Percentiles rank a stretch among this genome's conserved stretches.
Conservation (phyloP, 2,797 vertebrate genomes). For the Hippocampus kuda region DNA sequence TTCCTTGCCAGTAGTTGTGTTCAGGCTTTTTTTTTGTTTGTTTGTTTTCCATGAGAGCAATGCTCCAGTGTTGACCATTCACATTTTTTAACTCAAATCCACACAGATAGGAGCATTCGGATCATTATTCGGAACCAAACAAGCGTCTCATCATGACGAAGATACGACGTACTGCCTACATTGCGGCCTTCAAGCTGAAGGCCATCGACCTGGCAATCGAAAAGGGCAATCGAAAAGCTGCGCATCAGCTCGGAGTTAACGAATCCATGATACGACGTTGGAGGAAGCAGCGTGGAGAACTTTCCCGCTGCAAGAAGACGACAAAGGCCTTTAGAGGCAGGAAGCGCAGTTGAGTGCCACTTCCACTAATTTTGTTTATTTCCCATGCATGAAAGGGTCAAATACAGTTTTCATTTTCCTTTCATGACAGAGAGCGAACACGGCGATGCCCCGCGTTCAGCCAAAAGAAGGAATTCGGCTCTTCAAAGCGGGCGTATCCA, state of each 20-base stretch:
- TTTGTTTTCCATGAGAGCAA: not conserved
- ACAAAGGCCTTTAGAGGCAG: not conserved
- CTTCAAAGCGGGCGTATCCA: not conserved
- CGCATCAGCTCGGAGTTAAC: not conserved
- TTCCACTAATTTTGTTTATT: not conserved
- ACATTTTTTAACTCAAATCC: not conserved
- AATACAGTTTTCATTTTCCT: no score
- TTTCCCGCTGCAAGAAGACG: not conserved
- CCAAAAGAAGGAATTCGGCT: not conserved
- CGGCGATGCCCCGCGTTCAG: not conserved
- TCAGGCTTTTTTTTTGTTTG: not conserved
- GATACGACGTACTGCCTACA: not conserved
- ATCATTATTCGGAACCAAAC: not conserved
- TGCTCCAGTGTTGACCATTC: not conserved
- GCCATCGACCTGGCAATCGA: not conserved
- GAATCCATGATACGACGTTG: constrained; percentile 1
- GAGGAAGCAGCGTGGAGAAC: not conserved
- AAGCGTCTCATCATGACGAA: not conserved
- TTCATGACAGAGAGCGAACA: not conserved
- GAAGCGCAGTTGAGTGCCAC: not conserved
- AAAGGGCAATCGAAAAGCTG: not conserved
- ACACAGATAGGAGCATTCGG: not conserved
- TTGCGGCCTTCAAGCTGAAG: constrained; percentile 1
- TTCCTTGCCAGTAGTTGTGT: not conserved
- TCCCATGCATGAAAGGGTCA: no score